A percentile compares a stretch with the other conserved stretches of the same genome.
phyloP scores from a whole-genome alignment of 1,140 invertebrate species.

The Drosophila lacertosa region DNA sequence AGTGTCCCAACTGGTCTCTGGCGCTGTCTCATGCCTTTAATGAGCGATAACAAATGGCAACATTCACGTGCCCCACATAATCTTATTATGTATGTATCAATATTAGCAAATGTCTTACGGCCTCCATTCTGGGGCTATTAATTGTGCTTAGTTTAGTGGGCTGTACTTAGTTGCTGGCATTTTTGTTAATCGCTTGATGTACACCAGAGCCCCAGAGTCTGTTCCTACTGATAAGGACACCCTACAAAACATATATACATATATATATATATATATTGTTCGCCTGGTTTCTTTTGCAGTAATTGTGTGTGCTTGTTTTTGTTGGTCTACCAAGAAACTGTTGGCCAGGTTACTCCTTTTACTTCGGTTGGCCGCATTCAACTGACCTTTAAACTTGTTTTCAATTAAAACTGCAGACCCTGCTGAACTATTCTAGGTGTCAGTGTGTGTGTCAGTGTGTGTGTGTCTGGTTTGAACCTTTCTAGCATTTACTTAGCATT shows the following conservation, averaged over 20 bases:
- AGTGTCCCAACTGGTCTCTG: slow-evolving; percentile 19
- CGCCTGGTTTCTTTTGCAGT: slow-evolving; percentile 54
- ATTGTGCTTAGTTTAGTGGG: slow-evolving; percentile 74
- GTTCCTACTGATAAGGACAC: slow-evolving; percentile 39
- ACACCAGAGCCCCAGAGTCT: slow-evolving; percentile 42
- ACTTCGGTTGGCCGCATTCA: slow-evolving; percentile 49
- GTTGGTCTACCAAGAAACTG: slow-evolving; percentile 24
- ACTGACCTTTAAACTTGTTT: slow-evolving; percentile 76
- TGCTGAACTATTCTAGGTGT: slow-evolving; percentile 12
- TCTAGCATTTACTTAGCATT: slow-evolving; percentile 79
- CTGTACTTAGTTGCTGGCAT: slow-evolving; percentile 72
- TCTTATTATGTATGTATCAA: slow-evolving; percentile 70
- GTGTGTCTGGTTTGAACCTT: slow-evolving; percentile 49
- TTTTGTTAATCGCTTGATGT: slow-evolving; percentile 75
- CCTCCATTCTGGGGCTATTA: slow-evolving; percentile 71
- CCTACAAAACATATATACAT: not conserved
- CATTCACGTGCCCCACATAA: slow-evolving; percentile 73
- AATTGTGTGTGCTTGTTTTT: too few species aligned
- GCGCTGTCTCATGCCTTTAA: slow-evolving; percentile 36
- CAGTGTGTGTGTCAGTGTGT: slow-evolving; percentile 1
- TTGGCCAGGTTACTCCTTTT: slow-evolving; percentile 32
- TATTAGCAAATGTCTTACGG: slow-evolving; percentile 50
- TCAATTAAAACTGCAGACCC: slow-evolving; percentile 67
- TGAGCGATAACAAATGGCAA: slow-evolving; percentile 66
- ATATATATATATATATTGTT: slow-evolving; percentile 12